Percentiles rank a stretch among this genome's conserved stretches.
phyloP scores from a whole-genome alignment of 1,140 invertebrate genomes.

The Streblospio benedicti region DNA sequence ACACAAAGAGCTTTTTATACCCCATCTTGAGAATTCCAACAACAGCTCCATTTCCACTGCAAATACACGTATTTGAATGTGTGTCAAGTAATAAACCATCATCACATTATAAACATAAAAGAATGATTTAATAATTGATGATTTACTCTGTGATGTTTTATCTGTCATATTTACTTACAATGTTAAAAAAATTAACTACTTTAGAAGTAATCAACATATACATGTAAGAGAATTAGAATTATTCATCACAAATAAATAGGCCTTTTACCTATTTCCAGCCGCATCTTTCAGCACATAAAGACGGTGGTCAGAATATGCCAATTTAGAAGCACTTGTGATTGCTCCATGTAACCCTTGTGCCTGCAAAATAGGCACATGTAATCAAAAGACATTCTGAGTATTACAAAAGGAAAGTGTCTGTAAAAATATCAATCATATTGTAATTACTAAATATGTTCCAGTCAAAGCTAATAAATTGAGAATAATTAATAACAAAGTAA shows the following conservation, averaged over 20 bases:
- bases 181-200: not conserved
- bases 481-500: not conserved
- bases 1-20: slow-evolving; percentile 44
- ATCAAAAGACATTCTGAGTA: not conserved
- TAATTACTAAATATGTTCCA: not conserved
- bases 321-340: slow-evolving; percentile 41
- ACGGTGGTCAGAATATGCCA: slow-evolving; percentile 41
- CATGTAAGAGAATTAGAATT: not conserved
- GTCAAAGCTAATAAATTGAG: not conserved
- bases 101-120: not conserved
- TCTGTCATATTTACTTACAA: not conserved
- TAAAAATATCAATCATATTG: not conserved
- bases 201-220: not conserved
- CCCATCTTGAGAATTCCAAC: slow-evolving; percentile 45
- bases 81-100: slow-evolving; percentile 1
- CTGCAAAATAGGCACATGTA: slow-evolving; percentile 24
- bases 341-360: slow-evolving; percentile 40
- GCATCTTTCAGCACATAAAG: slow-evolving; percentile 46
- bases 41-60: slow-evolving; percentile 29
- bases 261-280: slow-evolving; percentile 27
- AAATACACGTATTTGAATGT: slow-evolving; percentile 11
- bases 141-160: not conserved
- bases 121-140: not conserved
- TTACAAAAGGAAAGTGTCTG: not conserved
- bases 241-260: not conserved